A percentile compares a stretch with the other conserved stretches of the same genome.
These are phyloP conservation scores for Helicolenus hilgendorfi DNA, from an alignment of 2,797 vertebrate genomes.

Conservation along the genomic window DNA sequence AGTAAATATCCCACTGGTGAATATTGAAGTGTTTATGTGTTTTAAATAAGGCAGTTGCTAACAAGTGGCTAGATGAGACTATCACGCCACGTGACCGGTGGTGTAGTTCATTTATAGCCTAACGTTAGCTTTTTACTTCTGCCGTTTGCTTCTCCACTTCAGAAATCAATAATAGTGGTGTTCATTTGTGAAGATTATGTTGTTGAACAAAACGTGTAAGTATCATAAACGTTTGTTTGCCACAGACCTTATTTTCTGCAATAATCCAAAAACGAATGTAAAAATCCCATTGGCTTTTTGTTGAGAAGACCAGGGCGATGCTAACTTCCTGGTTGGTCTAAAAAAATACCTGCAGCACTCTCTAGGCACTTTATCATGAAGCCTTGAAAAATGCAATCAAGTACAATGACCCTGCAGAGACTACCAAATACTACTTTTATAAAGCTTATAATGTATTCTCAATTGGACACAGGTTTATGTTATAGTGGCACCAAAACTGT, in stretches of 20 bases:
- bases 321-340: neutral
- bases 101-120: no score
- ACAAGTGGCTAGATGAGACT: no score
- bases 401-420: neutral
- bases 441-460: neutral
- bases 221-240: no score
- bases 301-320: accelerated
- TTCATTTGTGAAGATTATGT: no score
- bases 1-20: no score
- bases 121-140: no score
- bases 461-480: neutral
- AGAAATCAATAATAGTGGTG: no score
- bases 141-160: no score
- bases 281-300: neutral
- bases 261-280: neutral
- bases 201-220: no score
- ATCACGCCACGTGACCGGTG: no score
- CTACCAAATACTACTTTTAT: neutral
- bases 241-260: neutral
- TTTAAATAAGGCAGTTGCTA: no score
- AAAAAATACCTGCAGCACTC: neutral
- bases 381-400: neutral
- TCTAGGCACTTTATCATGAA: neutral
- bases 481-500: neutral
- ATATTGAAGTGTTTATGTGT: no score